These are phyloP conservation scores for Macrotus californicus DNA, from an alignment of 2,113 vertebrate species.

Conservation along the genomic window DNA sequence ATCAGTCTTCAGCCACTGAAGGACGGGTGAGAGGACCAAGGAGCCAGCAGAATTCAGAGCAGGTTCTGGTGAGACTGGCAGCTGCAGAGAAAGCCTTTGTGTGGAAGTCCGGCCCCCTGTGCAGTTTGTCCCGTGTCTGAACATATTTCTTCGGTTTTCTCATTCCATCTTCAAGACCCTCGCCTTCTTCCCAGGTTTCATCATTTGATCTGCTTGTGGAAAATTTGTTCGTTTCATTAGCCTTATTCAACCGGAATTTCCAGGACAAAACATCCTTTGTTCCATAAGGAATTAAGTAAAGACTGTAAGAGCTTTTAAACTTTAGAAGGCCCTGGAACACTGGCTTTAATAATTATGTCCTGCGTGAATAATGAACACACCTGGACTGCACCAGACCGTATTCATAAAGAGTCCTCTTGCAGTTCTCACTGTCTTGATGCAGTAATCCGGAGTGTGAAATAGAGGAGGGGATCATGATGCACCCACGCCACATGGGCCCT, in stretches of 20 bases:
- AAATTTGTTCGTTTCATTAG: background rate
- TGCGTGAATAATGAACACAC: conserved; percentile 38
- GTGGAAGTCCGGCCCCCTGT: conserved; percentile 28
- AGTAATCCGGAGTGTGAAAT: background rate
- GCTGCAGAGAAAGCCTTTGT: background rate
- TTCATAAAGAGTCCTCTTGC: conserved; percentile 30
- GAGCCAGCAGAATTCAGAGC: background rate
- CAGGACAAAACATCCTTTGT: conserved; percentile 51
- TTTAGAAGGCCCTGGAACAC: background rate
- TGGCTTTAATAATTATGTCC: conserved; percentile 42
- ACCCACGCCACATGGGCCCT: background rate
- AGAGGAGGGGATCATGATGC: background rate
- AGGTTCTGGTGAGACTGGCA: fast-evolving
- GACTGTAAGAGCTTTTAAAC: background rate
- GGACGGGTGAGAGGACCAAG: background rate
- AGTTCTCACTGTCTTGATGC: conserved; percentile 8
- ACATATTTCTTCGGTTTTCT: conserved; percentile 62
- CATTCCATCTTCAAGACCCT: conserved; percentile 50
- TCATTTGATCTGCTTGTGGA: background rate
- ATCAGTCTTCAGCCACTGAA: background rate
- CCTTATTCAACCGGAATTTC: background rate
- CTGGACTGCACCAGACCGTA: background rate
- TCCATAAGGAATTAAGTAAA: background rate
- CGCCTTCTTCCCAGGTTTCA: background rate
- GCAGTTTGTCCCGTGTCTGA: conserved; percentile 53